phyloP scores from a whole-genome alignment of 1,140 invertebrate species.

The Centruroides vittatus region DNA sequence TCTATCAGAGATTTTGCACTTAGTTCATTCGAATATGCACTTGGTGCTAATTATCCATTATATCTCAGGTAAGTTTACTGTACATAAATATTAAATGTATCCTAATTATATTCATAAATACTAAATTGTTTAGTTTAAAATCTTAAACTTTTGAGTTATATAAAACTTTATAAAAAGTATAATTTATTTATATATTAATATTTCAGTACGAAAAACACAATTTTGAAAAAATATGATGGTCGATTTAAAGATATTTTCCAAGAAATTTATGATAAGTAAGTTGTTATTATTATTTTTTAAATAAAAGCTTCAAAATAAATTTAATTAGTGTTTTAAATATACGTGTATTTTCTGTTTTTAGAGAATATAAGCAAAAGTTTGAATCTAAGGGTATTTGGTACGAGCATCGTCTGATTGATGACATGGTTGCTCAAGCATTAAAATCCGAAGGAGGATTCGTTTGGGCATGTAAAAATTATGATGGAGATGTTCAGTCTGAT shows the following conservation, averaged over 20 bases:
- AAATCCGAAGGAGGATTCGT: constrained; percentile 97
- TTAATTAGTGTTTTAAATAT: too few species aligned
- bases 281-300: not conserved
- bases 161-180: too few species aligned
- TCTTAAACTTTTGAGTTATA: too few species aligned
- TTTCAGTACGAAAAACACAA: constrained; percentile 90
- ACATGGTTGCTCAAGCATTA: constrained; percentile 98
- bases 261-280: constrained; percentile 76
- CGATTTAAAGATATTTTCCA: constrained; percentile 99
- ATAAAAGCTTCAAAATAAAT: not conserved
- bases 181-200: not conserved
- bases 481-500: constrained; percentile 97
- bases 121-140: not conserved
- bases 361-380: constrained; percentile 68
- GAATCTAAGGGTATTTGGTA: constrained; percentile 86
- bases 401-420: constrained; percentile 94
- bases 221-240: constrained; percentile 96
- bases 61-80: constrained; percentile 51
- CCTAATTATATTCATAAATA: not conserved
- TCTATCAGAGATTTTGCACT: constrained; percentile 69
- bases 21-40: constrained; percentile 80
- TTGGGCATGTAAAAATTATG: constrained; percentile 98
- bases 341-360: constrained; percentile 15
- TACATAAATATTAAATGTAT: not conserved
- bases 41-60: constrained; percentile 69